Evolutionary conservation across 1,140 invertebrate genomes (phyloP), one percentile per base, ranked within the genome.

Genomic region (Heliothis virescens): DNA sequence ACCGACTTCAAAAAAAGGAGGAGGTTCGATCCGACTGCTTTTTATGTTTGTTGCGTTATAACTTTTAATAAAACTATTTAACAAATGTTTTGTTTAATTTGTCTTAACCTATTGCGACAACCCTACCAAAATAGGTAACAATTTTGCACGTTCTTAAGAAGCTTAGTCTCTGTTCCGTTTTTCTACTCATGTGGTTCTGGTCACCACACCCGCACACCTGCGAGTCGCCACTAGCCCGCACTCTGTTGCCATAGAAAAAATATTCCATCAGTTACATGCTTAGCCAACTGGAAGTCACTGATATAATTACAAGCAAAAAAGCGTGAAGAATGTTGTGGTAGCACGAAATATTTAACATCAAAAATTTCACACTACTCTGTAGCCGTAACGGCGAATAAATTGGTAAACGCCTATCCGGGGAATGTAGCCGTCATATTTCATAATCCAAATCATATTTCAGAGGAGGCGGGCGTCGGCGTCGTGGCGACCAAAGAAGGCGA

Each of bases 361-460:
- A 78, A 80, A 83, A 83, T 85, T 83, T 85, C 76, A 72, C 81
- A 69, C 34, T 41, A 55, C 73, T 80, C 26, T 73, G 77, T 83
- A 75, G 72, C 62, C 60, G 65, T 83, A 76, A 69, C 75, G n/a
- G 74, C 67, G 74, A 85, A 81, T 65, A 74, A 71, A 65, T 81
- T 81, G 69, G 50, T 79, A 79, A 85, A 80, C 57, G 82, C 71
- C 79, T 84, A 84, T 80, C 79, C 62, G 50, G 72, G 67, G 75
- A 85, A 84, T 83, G 84, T 85, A 79, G 77, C 82, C 73, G 79
- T 80, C 78, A 85, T 87, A 86, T 87, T 86, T 88, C 82, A 87
- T 88, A 88, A 86, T 85, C 83, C 86, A 87, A 89, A 87, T 86
- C 82, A 85, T 88, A 86, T 88, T 88, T 88, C 84, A 85, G 76